Conservation (phyloP, 2,888 invertebrate species). For the Xestia c-nigrum region DNA sequence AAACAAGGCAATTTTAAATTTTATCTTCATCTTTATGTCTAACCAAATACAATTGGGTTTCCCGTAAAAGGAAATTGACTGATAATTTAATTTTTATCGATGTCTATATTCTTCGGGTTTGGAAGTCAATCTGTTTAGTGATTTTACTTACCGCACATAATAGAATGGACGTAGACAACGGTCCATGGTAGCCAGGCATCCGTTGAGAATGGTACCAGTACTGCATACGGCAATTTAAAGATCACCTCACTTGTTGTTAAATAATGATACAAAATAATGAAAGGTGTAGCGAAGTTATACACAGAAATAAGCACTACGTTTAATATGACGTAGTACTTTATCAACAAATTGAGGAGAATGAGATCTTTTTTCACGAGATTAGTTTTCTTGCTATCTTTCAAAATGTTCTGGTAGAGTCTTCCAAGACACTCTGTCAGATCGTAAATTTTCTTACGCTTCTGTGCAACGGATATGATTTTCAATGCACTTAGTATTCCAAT, state of each 20-base stretch:
- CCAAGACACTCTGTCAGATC: constrained; percentile 71
- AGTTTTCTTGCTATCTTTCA: constrained; percentile 68
- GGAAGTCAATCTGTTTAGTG: not conserved
- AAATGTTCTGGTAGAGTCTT: constrained; percentile 70
- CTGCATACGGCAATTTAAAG: constrained; percentile 78
- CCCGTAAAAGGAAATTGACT: constrained; percentile 1
- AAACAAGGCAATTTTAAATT: not conserved
- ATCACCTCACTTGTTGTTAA: constrained; percentile 66
- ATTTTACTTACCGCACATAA: constrained; percentile 75
- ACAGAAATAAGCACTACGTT: constrained; percentile 79
- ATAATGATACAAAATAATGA: constrained; percentile 77
- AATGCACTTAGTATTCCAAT: constrained; percentile 74
- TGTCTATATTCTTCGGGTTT: not conserved
- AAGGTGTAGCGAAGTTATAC: constrained; percentile 80
- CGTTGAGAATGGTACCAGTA: constrained; percentile 79
- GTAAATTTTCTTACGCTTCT: constrained; percentile 71
- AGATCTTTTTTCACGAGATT: constrained; percentile 72
- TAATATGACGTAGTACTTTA: constrained; percentile 80
- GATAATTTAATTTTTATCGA: not conserved
- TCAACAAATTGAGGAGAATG: constrained; percentile 72
- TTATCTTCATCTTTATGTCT: not conserved
- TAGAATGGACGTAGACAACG: constrained; percentile 76
- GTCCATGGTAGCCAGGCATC: constrained; percentile 78
- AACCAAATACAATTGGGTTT: constrained; percentile 1
- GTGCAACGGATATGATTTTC: constrained; percentile 72